These are phyloP conservation scores for Drosophila nannoptera DNA, from an alignment of 1,140 invertebrate species.

Conservation along the genomic window DNA sequence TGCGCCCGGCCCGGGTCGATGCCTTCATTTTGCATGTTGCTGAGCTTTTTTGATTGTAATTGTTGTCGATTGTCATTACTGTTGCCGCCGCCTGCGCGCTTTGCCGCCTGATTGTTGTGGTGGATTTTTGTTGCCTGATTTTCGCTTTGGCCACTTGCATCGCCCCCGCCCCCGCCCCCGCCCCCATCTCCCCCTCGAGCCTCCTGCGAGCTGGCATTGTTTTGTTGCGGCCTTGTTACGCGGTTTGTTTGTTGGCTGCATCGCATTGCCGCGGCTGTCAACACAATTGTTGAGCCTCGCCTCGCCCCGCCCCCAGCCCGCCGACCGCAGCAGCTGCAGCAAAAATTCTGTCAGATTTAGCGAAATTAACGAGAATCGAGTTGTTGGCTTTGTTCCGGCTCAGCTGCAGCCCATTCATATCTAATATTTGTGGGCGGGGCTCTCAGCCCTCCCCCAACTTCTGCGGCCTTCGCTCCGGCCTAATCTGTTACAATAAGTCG, in stretches of 20 bases:
- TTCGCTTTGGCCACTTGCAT: conserved; percentile 18
- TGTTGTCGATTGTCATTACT: conserved; percentile 77
- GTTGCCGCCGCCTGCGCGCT: conserved; percentile 47
- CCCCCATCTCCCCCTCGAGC: background rate
- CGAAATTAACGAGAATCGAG: conserved; percentile 70
- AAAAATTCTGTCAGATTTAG: conserved; percentile 40
- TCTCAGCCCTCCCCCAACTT: background rate
- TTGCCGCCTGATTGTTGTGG: conserved; percentile 40
- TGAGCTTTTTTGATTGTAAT: conserved; percentile 75
- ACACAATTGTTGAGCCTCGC: conserved; percentile 58
- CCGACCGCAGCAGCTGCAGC: conserved; percentile 1
- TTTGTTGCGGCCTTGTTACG: conserved; percentile 73
- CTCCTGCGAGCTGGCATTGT: conserved; percentile 42
- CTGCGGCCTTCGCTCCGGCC: background rate
- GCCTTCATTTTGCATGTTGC: conserved; percentile 57
- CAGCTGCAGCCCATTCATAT: conserved; percentile 45
- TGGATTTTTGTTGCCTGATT: conserved; percentile 66
- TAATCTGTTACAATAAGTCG: too few species aligned
- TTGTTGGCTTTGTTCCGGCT: conserved; percentile 52
- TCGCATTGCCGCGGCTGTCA: conserved; percentile 70
- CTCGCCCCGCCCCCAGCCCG: conserved; percentile 2
- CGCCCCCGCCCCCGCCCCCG: background rate
- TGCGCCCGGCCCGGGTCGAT: conserved; percentile 10
- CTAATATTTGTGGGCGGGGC: background rate
- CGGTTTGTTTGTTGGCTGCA: conserved; percentile 72